These are phyloP conservation scores for Creontiades dilutus DNA, from an alignment of 2,888 invertebrate species.

Conservation along the genomic window DNA sequence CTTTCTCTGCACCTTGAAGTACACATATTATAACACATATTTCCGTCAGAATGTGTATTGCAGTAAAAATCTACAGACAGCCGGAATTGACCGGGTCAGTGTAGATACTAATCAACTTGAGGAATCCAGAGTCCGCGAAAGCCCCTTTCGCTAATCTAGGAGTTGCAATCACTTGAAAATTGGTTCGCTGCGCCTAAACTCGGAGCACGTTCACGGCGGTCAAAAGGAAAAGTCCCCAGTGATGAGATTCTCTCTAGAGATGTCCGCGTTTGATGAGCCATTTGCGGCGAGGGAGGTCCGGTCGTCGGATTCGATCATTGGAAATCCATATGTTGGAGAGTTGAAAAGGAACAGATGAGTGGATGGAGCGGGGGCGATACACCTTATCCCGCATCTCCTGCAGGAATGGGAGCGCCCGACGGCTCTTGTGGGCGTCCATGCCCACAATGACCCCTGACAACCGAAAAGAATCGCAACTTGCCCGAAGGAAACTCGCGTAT, in stretches of 20 bases:
- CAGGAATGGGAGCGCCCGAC: constrained; percentile 11
- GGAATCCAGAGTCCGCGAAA: not conserved
- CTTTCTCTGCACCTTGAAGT: too few relatives aligned
- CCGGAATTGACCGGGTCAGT: too few relatives aligned
- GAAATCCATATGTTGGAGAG: not conserved
- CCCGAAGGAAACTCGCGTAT: not conserved
- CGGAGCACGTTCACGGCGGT: not conserved
- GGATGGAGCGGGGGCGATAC: not conserved
- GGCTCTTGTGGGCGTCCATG: constrained; percentile 51
- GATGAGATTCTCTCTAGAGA: not conserved
- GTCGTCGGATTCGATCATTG: constrained; percentile 24
- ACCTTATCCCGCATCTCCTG: not conserved
- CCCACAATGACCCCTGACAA: constrained; percentile 51
- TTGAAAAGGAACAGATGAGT: too few relatives aligned
- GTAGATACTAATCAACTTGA: too few relatives aligned
- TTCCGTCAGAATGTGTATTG: too few relatives aligned
- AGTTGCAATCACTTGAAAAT: not conserved
- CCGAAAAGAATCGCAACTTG: constrained; percentile 37
- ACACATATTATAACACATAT: too few relatives aligned
- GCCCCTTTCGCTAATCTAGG: not conserved
- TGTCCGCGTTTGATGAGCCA: not conserved
- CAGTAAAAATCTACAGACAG: too few relatives aligned
- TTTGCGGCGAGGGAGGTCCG: constrained; percentile 29
- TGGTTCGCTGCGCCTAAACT: constrained; percentile 10
- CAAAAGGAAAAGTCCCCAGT: constrained; percentile 12